A percentile compares a stretch with the other conserved stretches of the same genome.
phyloP scores from a whole-genome alignment of 2,113 vertebrate species.

The Aptenodytes patagonicus region DNA sequence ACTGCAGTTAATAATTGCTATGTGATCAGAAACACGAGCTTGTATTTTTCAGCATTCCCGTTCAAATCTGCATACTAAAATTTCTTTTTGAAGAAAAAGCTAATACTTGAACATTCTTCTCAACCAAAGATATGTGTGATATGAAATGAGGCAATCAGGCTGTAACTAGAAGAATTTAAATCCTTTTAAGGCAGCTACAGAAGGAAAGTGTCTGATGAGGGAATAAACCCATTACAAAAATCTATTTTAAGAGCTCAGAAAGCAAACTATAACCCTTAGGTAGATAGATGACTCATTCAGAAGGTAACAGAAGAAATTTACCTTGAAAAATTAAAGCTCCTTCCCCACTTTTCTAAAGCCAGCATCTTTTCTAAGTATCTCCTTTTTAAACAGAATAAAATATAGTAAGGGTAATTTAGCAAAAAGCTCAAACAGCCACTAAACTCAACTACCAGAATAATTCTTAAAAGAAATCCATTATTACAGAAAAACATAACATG shows the following conservation, averaged over 20 bases:
- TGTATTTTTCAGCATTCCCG: background rate
- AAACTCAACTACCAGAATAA: background rate
- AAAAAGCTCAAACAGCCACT: background rate
- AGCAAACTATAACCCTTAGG: background rate
- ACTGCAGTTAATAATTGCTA: background rate
- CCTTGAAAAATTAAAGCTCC: background rate
- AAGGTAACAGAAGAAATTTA: background rate
- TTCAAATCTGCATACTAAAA: background rate
- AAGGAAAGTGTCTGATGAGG: background rate
- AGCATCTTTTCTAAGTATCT: background rate
- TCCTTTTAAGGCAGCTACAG: conserved; percentile 31
- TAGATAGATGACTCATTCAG: background rate
- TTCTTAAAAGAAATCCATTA: background rate
- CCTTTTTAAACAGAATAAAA: background rate
- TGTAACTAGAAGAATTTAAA: conserved; percentile 33
- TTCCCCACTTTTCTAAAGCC: background rate
- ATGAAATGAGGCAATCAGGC: conserved; percentile 13
- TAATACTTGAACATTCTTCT: background rate
- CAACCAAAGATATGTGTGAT: background rate
- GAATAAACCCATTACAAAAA: conserved; percentile 6
- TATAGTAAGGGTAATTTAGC: background rate
- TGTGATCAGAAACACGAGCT: background rate
- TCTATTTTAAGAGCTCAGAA: conserved; percentile 28
- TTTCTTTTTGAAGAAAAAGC: background rate
- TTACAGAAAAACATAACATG: background rate